These are phyloP conservation scores for Diplolepis rosae DNA, from an alignment of 2,888 invertebrate species.

Conservation along the genomic window DNA sequence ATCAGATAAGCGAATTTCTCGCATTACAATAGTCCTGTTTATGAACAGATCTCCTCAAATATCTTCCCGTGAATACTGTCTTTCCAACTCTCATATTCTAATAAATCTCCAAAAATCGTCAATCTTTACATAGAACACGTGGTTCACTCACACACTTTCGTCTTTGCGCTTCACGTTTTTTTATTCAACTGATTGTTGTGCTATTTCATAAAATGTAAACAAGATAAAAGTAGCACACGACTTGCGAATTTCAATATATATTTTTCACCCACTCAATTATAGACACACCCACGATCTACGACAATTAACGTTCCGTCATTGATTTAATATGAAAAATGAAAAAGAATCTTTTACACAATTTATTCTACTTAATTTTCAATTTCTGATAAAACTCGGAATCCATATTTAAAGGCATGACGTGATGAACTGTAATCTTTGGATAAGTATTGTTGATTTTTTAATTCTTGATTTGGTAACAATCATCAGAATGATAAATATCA, in stretches of 20 bases:
- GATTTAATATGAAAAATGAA: not conserved
- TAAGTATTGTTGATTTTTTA: too few relatives aligned
- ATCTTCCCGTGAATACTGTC: not conserved
- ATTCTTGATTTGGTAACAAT: too few relatives aligned
- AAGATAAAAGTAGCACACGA: not conserved
- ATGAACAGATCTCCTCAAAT: slow-evolving; percentile 6
- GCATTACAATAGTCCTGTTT: slow-evolving; percentile 53
- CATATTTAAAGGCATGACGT: too few relatives aligned
- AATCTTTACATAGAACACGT: slow-evolving; percentile 1
- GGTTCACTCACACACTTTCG: slow-evolving; percentile 4
- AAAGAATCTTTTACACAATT: too few relatives aligned
- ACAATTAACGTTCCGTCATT: not conserved
- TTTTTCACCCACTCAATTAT: slow-evolving; percentile 16
- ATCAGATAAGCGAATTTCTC: slow-evolving; percentile 54
- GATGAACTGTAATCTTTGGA: too few relatives aligned
- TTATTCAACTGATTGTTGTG: not conserved
- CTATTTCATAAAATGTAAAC: not conserved
- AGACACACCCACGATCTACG: not conserved
- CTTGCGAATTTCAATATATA: not conserved
- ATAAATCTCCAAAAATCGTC: not conserved
- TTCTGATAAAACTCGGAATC: too few relatives aligned
- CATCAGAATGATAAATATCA: too few relatives aligned
- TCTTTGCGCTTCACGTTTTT: not conserved
- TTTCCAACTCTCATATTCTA: not conserved
- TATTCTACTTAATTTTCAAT: too few relatives aligned